These are phyloP conservation scores for Frieseomelitta varia DNA, from an alignment of 1,140 invertebrate species.

Conservation along the genomic window DNA sequence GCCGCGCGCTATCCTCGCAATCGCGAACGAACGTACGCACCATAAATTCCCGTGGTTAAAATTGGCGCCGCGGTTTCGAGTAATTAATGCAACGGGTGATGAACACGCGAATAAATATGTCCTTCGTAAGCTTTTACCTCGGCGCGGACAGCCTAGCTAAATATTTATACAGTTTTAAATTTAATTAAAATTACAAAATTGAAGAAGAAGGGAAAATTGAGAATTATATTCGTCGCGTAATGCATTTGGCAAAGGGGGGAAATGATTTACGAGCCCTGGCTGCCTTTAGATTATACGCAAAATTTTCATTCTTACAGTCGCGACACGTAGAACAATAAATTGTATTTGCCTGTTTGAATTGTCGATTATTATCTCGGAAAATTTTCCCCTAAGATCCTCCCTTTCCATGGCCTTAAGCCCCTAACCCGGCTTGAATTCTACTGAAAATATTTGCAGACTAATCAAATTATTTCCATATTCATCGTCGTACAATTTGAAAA, in stretches of 20 bases:
- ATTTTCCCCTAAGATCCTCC: too few relatives aligned
- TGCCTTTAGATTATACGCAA: too few relatives aligned
- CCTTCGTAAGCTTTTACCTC: background rate
- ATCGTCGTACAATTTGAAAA: too few relatives aligned
- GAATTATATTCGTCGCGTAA: background rate
- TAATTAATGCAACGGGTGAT: constrained; percentile 31
- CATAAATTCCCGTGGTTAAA: constrained; percentile 27
- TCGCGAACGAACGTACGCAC: constrained; percentile 9
- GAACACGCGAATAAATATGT: background rate
- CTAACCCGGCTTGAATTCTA: too few relatives aligned
- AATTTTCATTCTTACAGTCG: too few relatives aligned
- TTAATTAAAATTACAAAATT: background rate
- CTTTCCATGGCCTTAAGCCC: too few relatives aligned
- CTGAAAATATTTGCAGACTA: too few relatives aligned
- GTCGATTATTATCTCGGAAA: too few relatives aligned
- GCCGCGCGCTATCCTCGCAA: constrained; percentile 11
- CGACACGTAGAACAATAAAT: too few relatives aligned
- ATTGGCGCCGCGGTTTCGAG: constrained; percentile 10
- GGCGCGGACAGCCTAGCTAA: background rate
- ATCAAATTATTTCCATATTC: too few relatives aligned
- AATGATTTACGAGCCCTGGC: background rate
- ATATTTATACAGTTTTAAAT: background rate
- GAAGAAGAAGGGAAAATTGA: background rate
- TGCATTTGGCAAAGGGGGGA: background rate
- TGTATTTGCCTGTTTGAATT: too few relatives aligned